Evolutionary conservation across 2,113 vertebrate genomes (phyloP).

Genomic region (Sebastes schlegelii): DNA sequence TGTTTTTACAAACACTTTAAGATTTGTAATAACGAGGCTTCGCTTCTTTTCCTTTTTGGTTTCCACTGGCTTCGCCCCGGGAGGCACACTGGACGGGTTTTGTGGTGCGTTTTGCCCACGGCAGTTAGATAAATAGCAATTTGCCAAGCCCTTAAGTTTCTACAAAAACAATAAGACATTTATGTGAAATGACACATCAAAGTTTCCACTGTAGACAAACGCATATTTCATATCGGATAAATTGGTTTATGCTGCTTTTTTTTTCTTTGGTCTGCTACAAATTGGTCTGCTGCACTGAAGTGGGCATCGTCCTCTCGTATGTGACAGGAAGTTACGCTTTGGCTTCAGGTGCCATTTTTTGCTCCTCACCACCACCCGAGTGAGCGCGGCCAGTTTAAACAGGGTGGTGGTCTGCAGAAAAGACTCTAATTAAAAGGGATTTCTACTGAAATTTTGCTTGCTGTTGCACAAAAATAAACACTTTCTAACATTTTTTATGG

Average conservation of each 20-base stretch:
- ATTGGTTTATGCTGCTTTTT: background rate
- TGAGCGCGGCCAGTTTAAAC: background rate
- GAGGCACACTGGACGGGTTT: constrained; percentile 51
- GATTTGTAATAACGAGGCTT: background rate
- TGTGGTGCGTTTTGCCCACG: constrained; percentile 30
- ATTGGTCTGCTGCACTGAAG: background rate
- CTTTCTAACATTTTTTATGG: background rate
- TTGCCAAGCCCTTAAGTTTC: constrained; percentile 53
- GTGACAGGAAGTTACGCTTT: constrained; percentile 5
- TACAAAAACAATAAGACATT: constrained; percentile 39
- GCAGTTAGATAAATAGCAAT: constrained; percentile 19
- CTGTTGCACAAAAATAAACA: background rate
- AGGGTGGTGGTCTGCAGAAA: background rate
- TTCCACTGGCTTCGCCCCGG: constrained; percentile 23
- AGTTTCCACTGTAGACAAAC: constrained; percentile 6
- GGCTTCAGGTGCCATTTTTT: background rate
- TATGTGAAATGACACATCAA: constrained; percentile 14
- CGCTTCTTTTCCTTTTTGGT: constrained; percentile 22
- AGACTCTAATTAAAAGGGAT: background rate
- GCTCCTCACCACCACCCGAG: background rate
- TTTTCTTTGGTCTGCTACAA: background rate
- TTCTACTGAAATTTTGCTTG: background rate
- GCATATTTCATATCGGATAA: background rate
- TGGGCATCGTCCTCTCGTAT: background rate
- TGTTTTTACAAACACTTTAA: background rate